Conservation (phyloP, 2,797 vertebrate genomes). For the Sylvia borin region DNA sequence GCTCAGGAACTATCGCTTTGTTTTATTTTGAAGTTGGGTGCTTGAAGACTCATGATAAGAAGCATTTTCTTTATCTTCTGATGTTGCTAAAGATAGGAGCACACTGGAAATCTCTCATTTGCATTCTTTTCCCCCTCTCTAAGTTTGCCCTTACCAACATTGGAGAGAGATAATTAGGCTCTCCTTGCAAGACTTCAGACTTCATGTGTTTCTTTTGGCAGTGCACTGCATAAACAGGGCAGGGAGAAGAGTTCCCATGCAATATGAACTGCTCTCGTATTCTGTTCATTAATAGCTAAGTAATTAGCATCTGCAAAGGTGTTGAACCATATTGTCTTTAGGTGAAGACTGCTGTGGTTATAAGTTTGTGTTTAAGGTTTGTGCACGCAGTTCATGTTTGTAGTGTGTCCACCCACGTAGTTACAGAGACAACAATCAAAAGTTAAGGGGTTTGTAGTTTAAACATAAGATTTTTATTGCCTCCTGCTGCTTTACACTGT, state of each 20-base stretch:
- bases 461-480: neutral
- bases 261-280: neutral
- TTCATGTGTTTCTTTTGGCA: neutral
- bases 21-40: neutral
- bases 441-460: neutral
- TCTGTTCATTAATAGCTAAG: neutral
- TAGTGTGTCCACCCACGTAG: neutral
- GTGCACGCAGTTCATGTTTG: neutral
- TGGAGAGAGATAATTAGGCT: neutral
- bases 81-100: neutral
- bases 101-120: neutral
- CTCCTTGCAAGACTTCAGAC: neutral
- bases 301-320: neutral
- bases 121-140: neutral
- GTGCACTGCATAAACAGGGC: neutral
- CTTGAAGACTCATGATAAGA: neutral
- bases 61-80: neutral
- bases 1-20: neutral
- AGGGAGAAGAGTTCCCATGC: neutral
- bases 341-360: neutral
- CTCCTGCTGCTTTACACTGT: neutral
- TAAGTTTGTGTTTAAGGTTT: neutral
- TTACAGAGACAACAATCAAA: neutral
- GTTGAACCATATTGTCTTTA: neutral
- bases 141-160: neutral